Evolutionary conservation across 2,113 vertebrate species (phyloP).

Genomic region (Miniopterus natalensis): DNA sequence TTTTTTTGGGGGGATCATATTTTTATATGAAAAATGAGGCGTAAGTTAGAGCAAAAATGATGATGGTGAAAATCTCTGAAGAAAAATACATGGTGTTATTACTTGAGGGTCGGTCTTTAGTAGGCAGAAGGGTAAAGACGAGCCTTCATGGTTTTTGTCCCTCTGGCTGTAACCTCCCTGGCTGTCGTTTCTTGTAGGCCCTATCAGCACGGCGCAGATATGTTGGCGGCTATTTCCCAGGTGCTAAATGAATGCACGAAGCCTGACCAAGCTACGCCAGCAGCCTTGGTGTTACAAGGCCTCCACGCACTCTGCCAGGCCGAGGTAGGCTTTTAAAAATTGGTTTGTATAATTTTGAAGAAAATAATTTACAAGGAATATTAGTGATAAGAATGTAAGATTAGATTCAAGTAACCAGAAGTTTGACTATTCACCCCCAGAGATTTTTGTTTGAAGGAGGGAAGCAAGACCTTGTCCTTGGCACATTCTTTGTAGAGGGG

Average conservation of each 20-base stretch:
- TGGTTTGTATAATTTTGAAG: constrained; percentile 36
- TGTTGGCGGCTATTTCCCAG: constrained; percentile 95
- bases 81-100: neutral
- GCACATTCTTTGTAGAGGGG: neutral
- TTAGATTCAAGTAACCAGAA: neutral
- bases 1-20: neutral
- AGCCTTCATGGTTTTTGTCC: neutral
- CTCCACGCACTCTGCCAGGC: constrained; percentile 95
- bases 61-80: neutral
- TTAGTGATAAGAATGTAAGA: neutral
- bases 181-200: constrained; percentile 88
- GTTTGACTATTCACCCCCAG: constrained; percentile 5
- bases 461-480: neutral
- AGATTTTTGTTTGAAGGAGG: neutral
- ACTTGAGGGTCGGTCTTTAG: neutral
- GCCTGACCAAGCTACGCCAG: constrained; percentile 93
- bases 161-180: neutral
- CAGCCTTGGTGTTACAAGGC: constrained; percentile 94
- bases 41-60: neutral
- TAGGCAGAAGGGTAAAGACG: neutral
- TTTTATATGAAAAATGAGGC: neutral
- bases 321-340: constrained; percentile 89
- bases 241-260: constrained; percentile 92
- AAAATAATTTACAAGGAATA: neutral
- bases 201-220: constrained; percentile 97